A percentile compares a stretch with the other conserved stretches of the same genome.
Conservation (phyloP, 1,140 invertebrate genomes). For the Anoplophora glabripennis region DNA sequence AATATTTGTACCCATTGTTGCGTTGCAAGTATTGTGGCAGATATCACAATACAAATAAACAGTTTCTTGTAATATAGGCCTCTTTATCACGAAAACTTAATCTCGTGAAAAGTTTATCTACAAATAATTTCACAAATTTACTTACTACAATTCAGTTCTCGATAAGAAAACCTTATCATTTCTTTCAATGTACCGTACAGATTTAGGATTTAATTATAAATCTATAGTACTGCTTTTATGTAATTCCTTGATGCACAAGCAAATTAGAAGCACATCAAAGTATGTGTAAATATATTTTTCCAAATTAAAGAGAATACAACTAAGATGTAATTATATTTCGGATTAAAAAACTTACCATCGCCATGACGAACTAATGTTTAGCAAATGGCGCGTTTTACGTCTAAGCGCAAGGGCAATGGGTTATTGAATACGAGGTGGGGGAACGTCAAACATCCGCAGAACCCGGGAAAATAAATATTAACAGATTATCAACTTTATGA, state of each 20-base stretch:
- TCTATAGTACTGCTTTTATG: conserved; percentile 8
- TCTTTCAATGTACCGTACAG: background rate
- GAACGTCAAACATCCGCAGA: conserved; percentile 30
- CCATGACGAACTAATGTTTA: conserved; percentile 50
- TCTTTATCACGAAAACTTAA: conserved; percentile 38
- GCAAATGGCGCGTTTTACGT: conserved; percentile 49
- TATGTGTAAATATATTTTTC: background rate
- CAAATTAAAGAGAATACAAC: conserved; percentile 5
- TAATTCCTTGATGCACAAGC: conserved; percentile 10
- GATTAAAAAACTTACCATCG: conserved; percentile 46
- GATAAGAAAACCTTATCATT: conserved; percentile 5
- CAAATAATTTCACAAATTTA: conserved; percentile 18
- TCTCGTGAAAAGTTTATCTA: conserved; percentile 41
- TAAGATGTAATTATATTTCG: background rate
- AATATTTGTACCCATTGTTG: conserved; percentile 36
- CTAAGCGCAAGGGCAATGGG: conserved; percentile 42
- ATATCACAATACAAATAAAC: conserved; percentile 9
- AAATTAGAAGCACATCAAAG: conserved; percentile 11
- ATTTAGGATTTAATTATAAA: background rate
- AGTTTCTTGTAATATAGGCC: conserved; percentile 31
- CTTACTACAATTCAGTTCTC: background rate
- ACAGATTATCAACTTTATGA: no score
- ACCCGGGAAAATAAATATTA: conserved; percentile 22
- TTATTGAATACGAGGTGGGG: conserved; percentile 29
- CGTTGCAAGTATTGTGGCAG: conserved; percentile 20